Base-by-base conservation (phyloP, 2,888 invertebrate species). In the Pammene fasciana region DNA sequence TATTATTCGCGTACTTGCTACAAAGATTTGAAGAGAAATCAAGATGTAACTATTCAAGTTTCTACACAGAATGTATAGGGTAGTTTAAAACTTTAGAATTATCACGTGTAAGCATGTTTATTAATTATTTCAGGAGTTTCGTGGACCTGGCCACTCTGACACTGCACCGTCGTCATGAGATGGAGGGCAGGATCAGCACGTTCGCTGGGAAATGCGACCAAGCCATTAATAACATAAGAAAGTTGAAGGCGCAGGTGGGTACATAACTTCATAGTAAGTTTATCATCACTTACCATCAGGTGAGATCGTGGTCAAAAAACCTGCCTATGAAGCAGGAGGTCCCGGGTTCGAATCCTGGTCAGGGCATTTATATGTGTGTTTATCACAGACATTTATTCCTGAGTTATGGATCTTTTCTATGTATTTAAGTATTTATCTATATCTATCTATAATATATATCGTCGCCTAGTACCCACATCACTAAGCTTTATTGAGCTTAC, bases 71-170 rank as follows among this genome's bases (percentile, higher is more conserved):
- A 55, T 54, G 16, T n/a, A 38, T n/a, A 45, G 57, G 52, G 64
- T 64, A 57, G 43, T 34, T 52, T 34, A 5, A n/a, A 41, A 36
- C 36, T 68, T 38, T 14, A 16, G 0, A 60, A 0, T 14, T 50
- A 50, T 54, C 45, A 52, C 54, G 34, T 65, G 56, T 57, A 50
- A 16, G 13, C 38, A 62, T 46, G 18, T 41, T n/a, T 7, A n/a
- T 14, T 6, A 3, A 18, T 45, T n/a, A 45, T 80, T 86, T 71
- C 73, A 92, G 92, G 92, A 92, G 92, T 82, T 90, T 85, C 72
- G 79, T 91, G 52, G 88, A 90, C 70, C 80, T 92, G 7, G 89
- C 88, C 16, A 88, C 88, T 48, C 72, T 91, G 72, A 86, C 91
- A 7, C 74, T 88, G 72, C 89, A 90, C 74, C 84, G 90, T 14